Conservation (phyloP, 2,113 vertebrate species). For the Alouatta palliata region DNA sequence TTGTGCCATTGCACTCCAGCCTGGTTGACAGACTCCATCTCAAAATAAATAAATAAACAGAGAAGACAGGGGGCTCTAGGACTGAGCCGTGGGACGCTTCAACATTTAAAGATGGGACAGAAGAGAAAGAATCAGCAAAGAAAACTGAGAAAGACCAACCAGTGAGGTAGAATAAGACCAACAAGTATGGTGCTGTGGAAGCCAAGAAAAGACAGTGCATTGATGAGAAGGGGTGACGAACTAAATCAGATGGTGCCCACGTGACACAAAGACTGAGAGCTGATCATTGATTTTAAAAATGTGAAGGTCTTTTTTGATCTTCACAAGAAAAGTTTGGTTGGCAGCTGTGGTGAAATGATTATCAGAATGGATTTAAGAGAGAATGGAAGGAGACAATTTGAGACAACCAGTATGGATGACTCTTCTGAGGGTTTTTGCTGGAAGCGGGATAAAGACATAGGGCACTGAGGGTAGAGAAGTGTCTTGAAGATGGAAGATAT, state of each 20-base stretch:
- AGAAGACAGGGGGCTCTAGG: background rate
- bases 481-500: background rate
- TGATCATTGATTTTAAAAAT: background rate
- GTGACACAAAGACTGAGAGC: background rate
- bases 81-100: background rate
- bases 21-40: too few relatives aligned
- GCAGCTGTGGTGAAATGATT: background rate
- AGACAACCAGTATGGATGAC: background rate
- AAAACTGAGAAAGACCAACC: background rate
- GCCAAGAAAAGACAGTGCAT: background rate
- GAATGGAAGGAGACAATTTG: background rate
- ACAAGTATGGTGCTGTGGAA: background rate
- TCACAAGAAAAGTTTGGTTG: background rate
- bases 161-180: background rate
- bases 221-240: background rate
- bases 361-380: background rate
- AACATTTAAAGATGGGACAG: background rate
- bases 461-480: background rate
- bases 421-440: background rate
- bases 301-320: background rate
- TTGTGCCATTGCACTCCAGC: too few relatives aligned
- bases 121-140: background rate
- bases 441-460: background rate
- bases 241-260: too few relatives aligned
- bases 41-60: background rate